phyloP scores from a whole-genome alignment of 2,888 invertebrate genomes.

The Lomographa bimaculata region DNA sequence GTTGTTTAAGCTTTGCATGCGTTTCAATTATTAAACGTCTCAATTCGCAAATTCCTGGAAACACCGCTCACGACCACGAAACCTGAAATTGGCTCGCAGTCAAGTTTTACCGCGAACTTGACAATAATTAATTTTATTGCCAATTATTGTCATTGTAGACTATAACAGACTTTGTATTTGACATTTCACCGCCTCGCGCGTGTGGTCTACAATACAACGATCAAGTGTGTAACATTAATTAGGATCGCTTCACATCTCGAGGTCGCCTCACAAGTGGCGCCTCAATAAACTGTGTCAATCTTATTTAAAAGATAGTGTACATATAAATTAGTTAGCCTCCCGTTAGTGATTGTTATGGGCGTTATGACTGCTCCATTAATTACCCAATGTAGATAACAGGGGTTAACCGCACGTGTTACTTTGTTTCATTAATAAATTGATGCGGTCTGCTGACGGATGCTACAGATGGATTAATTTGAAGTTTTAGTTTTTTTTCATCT shows the following conservation, averaged over 20 bases:
- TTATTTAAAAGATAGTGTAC: constrained; percentile 43
- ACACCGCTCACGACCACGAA: neutral
- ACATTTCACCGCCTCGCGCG: constrained; percentile 55
- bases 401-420: constrained; percentile 15
- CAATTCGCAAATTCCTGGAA: neutral
- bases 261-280: constrained; percentile 50
- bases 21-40: too few species aligned
- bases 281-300: constrained; percentile 53
- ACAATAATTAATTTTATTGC: constrained; percentile 17
- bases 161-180: too few species aligned
- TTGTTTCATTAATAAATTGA: constrained; percentile 15
- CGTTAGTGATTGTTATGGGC: constrained; percentile 26
- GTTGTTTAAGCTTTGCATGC: too few species aligned
- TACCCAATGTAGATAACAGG: constrained; percentile 4
- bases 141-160: too few species aligned
- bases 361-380: constrained; percentile 18
- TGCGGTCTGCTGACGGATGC: constrained; percentile 10
- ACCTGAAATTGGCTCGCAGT: constrained; percentile 8
- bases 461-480: constrained; percentile 14
- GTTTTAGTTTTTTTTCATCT: too few species aligned
- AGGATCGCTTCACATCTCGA: constrained; percentile 49
- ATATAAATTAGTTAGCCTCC: constrained; percentile 26
- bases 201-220: constrained; percentile 61
- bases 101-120: constrained; percentile 8
- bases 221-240: constrained; percentile 27